phyloP scores from a whole-genome alignment of 2,113 vertebrate species.

The Larimichthys polyactis region DNA sequence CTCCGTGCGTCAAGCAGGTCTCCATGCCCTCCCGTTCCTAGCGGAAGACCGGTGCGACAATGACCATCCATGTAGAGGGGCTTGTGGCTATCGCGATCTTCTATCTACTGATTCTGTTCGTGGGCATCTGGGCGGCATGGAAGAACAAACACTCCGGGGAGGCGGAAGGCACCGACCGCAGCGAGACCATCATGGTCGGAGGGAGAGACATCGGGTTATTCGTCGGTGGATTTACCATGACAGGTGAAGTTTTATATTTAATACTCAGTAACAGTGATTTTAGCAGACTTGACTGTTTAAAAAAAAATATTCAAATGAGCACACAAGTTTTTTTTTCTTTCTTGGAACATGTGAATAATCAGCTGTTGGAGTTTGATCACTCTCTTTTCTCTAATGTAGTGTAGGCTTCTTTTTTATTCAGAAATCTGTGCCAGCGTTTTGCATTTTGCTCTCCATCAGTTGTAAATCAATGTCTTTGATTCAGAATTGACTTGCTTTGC shows the following conservation, averaged over 20 bases:
- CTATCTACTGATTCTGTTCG: constrained; percentile 93
- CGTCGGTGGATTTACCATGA: constrained; percentile 99
- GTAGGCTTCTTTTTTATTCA: background rate
- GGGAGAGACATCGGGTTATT: constrained; percentile 97
- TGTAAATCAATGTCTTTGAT: background rate
- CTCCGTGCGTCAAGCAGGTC: constrained; percentile 67
- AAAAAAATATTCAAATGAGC: background rate
- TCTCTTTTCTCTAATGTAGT: background rate
- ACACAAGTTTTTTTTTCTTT: background rate
- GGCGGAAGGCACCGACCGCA: constrained; percentile 88
- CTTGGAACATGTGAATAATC: background rate
- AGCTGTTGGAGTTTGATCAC: background rate
- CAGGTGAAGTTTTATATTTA: constrained; percentile 82
- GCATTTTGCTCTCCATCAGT: background rate
- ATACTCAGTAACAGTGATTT: background rate
- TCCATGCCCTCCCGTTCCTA: constrained; percentile 86
- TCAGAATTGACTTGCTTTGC: background rate
- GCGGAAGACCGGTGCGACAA: constrained; percentile 77
- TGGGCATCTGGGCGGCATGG: constrained; percentile 99
- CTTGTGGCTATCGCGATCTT: constrained; percentile 95
- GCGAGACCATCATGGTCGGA: constrained; percentile 97
- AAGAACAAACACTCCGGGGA: constrained; percentile 94
- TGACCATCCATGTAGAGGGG: constrained; percentile 95
- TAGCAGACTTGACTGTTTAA: background rate
- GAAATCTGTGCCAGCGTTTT: background rate